phyloP scores from a whole-genome alignment of 2,113 vertebrate species.

The Uria lomvia region DNA sequence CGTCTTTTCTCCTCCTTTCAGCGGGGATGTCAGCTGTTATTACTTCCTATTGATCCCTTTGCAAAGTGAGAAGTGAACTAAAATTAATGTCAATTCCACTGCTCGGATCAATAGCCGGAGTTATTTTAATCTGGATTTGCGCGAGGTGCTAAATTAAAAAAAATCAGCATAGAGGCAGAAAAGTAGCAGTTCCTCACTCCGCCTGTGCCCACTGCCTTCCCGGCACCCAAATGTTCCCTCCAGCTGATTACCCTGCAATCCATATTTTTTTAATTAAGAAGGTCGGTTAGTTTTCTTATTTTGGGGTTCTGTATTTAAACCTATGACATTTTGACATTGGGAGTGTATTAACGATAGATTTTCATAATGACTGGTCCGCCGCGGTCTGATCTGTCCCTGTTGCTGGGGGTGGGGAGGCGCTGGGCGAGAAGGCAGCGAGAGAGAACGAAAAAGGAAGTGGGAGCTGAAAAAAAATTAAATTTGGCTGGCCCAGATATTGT shows the following conservation, averaged over 20 bases:
- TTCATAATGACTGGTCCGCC: slow-evolving; percentile 85
- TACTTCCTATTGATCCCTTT: slow-evolving; percentile 96
- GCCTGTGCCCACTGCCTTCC: slow-evolving; percentile 63
- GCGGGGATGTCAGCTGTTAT: slow-evolving; percentile 93
- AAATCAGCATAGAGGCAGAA: slow-evolving; percentile 84
- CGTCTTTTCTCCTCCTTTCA: slow-evolving; percentile 88
- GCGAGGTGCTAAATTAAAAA: slow-evolving; percentile 85
- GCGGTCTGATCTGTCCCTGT: slow-evolving; percentile 74
- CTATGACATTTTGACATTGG: slow-evolving; percentile 86
- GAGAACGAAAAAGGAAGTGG: slow-evolving; percentile 47
- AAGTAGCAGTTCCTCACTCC: slow-evolving; percentile 78
- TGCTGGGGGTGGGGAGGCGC: slow-evolving; percentile 52
- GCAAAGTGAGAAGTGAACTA: slow-evolving; percentile 96
- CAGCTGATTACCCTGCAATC: slow-evolving; percentile 78
- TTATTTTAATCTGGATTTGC: slow-evolving; percentile 95
- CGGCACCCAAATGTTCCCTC: slow-evolving; percentile 67
- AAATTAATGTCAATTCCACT: slow-evolving; percentile 99
- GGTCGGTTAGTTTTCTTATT: slow-evolving; percentile 83
- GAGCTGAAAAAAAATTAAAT: slow-evolving; percentile 64
- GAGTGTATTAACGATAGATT: slow-evolving; percentile 94
- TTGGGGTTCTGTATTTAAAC: slow-evolving; percentile 82
- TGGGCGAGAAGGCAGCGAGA: slow-evolving; percentile 2
- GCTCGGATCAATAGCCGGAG: slow-evolving; percentile 90
- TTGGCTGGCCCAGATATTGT: slow-evolving; percentile 68
- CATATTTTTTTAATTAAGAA: slow-evolving; percentile 87